Percentiles rank a stretch among this genome's conserved stretches.
These are phyloP conservation scores for Dicentrarchus labrax DNA, from an alignment of 2,113 vertebrate genomes.

Conservation along the genomic window DNA sequence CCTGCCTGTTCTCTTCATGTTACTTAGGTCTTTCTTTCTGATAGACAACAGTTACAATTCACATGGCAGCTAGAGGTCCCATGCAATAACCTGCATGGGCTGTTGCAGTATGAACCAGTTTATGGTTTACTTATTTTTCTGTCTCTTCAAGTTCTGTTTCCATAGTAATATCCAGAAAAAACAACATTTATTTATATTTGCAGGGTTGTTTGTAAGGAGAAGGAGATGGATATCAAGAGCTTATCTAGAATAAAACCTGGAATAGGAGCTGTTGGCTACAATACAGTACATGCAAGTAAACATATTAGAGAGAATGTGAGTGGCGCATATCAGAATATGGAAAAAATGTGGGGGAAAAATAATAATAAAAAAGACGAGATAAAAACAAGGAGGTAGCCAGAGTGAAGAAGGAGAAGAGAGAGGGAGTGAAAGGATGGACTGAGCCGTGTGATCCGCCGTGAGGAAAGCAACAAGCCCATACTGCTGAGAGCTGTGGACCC, in stretches of 20 bases:
- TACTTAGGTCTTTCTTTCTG: neutral
- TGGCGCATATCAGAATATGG: conserved; percentile 37
- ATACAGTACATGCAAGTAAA: conserved; percentile 9
- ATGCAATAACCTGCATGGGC: neutral
- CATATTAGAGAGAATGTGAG: conserved; percentile 18
- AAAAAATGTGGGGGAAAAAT: neutral
- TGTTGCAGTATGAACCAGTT: conserved; percentile 20
- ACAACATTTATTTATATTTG: conserved; percentile 49
- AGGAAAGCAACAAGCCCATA: conserved; percentile 59
- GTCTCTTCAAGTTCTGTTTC: conserved; percentile 62
- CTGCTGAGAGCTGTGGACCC: conserved; percentile 72
- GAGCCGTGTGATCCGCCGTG: conserved; percentile 57
- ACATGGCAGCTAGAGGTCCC: neutral
- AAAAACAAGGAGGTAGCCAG: neutral
- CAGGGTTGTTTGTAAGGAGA: conserved; percentile 51
- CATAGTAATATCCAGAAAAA: conserved; percentile 57
- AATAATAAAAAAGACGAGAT: conserved; percentile 11
- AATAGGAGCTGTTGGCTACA: conserved; percentile 5
- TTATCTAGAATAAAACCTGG: conserved; percentile 40
- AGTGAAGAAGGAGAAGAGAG: conserved; percentile 21
- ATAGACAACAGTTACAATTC: neutral
- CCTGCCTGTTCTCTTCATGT: neutral
- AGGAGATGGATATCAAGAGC: conserved; percentile 46
- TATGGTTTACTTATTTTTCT: conserved; percentile 47
- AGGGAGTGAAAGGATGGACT: conserved; percentile 37